Evolutionary conservation across 2,888 invertebrate genomes (phyloP).

Genomic region (Ditula angustiorana): DNA sequence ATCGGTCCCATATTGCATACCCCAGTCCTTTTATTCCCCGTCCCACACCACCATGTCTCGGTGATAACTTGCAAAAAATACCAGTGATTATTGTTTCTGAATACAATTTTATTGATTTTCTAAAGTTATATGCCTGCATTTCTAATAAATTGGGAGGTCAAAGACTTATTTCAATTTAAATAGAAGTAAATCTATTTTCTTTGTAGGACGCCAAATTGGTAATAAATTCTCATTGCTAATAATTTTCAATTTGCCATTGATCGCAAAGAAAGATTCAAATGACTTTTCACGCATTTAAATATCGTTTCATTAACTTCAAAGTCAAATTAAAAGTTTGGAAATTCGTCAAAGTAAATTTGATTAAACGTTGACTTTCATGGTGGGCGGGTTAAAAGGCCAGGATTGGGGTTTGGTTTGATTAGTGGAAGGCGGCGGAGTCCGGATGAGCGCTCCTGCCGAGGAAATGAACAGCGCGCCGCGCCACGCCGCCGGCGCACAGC

Average conservation of each 20-base stretch:
- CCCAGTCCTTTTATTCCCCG: too few species aligned
- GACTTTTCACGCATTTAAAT: conserved; percentile 16
- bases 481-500: not conserved
- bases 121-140: too few species aligned
- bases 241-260: conserved; percentile 21
- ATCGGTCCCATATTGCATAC: too few species aligned
- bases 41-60: too few species aligned
- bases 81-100: too few species aligned
- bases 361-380: conserved; percentile 21
- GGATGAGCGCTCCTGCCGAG: conserved; percentile 27
- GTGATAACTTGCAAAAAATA: too few species aligned
- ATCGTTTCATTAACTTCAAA: conserved; percentile 27
- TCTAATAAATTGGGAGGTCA: too few species aligned
- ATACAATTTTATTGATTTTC: too few species aligned
- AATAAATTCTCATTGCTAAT: conserved; percentile 5
- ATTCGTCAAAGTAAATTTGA: conserved; percentile 32
- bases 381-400: conserved; percentile 5
- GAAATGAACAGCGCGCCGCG: conserved; percentile 26
- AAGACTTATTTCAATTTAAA: too few species aligned
- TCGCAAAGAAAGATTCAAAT: conserved; percentile 17
- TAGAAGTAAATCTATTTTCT: too few species aligned
- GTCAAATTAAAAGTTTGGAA: conserved; percentile 28
- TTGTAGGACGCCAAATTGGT: too few species aligned
- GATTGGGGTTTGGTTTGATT: conserved; percentile 30
- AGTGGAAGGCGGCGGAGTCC: conserved; percentile 16